Evolutionary conservation across 2,113 vertebrate species (phyloP).

Genomic region (Bungarus multicinctus): DNA sequence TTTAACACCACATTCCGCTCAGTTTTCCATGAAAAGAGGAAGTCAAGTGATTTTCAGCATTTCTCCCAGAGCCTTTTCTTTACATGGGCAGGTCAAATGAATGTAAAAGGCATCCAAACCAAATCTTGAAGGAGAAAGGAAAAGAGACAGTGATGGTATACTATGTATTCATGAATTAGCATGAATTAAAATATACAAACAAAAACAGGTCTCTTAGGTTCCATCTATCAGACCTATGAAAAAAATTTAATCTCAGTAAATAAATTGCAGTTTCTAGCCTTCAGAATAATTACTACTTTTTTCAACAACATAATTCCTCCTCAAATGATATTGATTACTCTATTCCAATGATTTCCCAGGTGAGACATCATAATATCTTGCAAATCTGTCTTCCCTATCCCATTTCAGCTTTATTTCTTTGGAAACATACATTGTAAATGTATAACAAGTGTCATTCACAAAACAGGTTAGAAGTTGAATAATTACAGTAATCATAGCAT

Average conservation of each 20-base stretch:
- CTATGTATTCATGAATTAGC: neutral
- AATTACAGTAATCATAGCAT: neutral
- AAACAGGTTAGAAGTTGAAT: neutral
- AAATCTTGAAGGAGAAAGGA: constrained; percentile 37
- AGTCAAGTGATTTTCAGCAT: constrained; percentile 46
- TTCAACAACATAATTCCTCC: neutral
- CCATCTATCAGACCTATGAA: neutral
- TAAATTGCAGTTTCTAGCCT: neutral
- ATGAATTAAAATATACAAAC: neutral
- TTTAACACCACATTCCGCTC: constrained; percentile 62
- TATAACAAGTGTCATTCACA: neutral
- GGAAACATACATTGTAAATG: neutral
- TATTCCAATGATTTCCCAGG: neutral
- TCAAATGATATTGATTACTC: neutral
- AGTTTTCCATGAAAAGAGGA: constrained; percentile 49
- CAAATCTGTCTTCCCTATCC: neutral
- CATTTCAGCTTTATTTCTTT: neutral
- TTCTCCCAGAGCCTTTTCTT: constrained; percentile 53
- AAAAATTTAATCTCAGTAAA: neutral
- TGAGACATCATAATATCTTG: neutral
- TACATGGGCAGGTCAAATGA: constrained; percentile 26
- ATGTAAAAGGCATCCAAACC: constrained; percentile 34
- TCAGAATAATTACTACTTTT: neutral
- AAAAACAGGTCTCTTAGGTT: neutral
- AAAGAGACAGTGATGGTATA: constrained; percentile 6